These are phyloP conservation scores for Apodemia zela DNA, from an alignment of 2,888 invertebrate species.

Conservation along the genomic window DNA sequence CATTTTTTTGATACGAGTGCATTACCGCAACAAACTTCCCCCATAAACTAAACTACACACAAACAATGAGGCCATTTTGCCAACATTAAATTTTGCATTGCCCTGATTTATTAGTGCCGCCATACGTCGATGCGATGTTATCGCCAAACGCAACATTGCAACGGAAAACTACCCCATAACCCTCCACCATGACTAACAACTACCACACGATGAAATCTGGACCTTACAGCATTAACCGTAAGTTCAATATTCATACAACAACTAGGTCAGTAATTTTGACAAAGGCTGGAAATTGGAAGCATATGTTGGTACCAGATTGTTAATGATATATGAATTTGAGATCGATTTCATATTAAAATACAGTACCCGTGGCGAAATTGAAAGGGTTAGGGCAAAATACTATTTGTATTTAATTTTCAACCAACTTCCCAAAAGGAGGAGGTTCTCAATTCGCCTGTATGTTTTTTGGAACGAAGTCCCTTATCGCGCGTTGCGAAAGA, in stretches of 20 bases:
- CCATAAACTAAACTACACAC: not conserved
- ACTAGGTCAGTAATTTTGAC: not conserved
- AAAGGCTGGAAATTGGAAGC: slow-evolving; percentile 14
- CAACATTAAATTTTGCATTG: slow-evolving; percentile 44
- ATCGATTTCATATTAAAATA: slow-evolving; percentile 10
- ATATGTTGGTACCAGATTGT: slow-evolving; percentile 15
- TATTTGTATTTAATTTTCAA: not conserved
- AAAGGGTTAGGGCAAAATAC: slow-evolving; percentile 4
- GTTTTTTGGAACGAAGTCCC: no score
- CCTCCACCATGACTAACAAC: slow-evolving; percentile 12
- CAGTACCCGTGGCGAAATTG: not conserved
- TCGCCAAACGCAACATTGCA: slow-evolving; percentile 30
- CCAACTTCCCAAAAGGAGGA: no score
- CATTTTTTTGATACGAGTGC: not conserved
- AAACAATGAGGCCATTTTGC: slow-evolving; percentile 10
- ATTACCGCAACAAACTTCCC: slow-evolving; percentile 6
- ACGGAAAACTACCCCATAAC: slow-evolving; percentile 24
- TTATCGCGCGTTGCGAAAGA: no score
- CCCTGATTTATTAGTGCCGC: slow-evolving; percentile 49
- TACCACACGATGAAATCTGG: not conserved
- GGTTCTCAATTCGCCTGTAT: no score
- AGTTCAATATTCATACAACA: not conserved
- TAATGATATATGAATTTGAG: slow-evolving; percentile 15
- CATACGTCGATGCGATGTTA: slow-evolving; percentile 30
- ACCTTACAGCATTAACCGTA: not conserved